Evolutionary conservation across 2,113 vertebrate genomes (phyloP), one percentile per base, ranked within the genome.

Genomic region (Cryptoleucopteryx plumbea): DNA sequence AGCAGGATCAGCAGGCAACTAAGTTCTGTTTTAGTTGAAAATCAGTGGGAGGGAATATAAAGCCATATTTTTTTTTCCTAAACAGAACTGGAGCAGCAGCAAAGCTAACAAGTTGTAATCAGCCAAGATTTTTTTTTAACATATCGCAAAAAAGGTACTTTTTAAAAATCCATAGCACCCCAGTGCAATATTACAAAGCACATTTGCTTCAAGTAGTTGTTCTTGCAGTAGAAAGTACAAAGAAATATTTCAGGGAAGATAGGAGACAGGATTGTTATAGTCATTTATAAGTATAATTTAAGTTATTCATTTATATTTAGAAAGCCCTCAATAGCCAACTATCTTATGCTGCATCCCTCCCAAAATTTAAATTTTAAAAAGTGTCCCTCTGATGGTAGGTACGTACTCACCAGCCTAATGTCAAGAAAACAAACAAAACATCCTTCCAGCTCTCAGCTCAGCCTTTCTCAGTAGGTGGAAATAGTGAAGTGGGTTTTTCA

Each of bases 11-110:
- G 98, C 97, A 97, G 98, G 98, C 98, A 96, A 98, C 97, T 97
- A 98, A 98, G 96, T 98, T 98, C 97, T 98, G 98, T 98, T 98
- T 98, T 98, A 98, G 97, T 97, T 98, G 98, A 97, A 98, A 98
- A 98, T 97, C 98, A 98, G 98, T 98, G 97, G 98, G 98, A 97
- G 98, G 97, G 97, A 98, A 97, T 97, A 98, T 96, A 98, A 98
- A 98, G 95, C 94, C 97, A 94, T 96, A 94, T 97, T 98, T 98
- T 97, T 97, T 97, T 96, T 94, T 93, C 88, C 88, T 98, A 98
- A 98, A 98, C 75, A 85, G 96, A 98, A 97, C 88, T 63, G 90
- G 95, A 98, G 95, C 97, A 98, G 96, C 95, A 91, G 97, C 96
- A 98, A 96, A 97, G 93, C 97, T 98, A 98, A 98, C 95, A 96